A percentile compares a stretch with the other conserved stretches of the same genome.
phyloP scores from a whole-genome alignment of 1,140 invertebrate genomes.

The Acromyrmex heyeri region DNA sequence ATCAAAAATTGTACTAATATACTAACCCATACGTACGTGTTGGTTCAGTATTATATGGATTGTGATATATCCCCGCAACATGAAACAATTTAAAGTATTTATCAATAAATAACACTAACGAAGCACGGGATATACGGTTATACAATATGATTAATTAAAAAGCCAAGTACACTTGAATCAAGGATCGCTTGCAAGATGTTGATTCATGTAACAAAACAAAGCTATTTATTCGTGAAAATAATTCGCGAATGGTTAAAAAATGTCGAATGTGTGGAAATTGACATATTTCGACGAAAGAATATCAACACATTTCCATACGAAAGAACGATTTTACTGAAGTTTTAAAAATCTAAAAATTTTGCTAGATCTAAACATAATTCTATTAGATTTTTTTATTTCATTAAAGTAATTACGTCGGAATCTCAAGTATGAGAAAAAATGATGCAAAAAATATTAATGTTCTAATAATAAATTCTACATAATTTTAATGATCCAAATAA shows the following conservation, averaged over 20 bases:
- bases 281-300: neutral
- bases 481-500: too few species aligned
- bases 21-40: too few species aligned
- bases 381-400: too few species aligned
- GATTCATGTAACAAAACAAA: constrained; percentile 3
- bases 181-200: neutral
- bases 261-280: neutral
- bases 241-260: neutral
- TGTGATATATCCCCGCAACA: neutral
- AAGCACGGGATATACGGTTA: neutral
- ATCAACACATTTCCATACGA: neutral
- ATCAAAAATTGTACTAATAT: neutral
- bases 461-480: too few species aligned
- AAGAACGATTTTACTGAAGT: too few species aligned
- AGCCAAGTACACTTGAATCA: neutral
- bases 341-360: too few species aligned
- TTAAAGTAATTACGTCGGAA: too few species aligned
- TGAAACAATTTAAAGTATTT: constrained; percentile 40
- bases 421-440: too few species aligned
- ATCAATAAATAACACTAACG: constrained; percentile 1
- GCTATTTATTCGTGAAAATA: constrained; percentile 9
- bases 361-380: too few species aligned
- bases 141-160: constrained; percentile 18
- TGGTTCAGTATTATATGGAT: neutral
- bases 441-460: too few species aligned